These are phyloP conservation scores for Vesta saturnalis DNA, from an alignment of 2,888 invertebrate genomes.

Conservation along the genomic window DNA sequence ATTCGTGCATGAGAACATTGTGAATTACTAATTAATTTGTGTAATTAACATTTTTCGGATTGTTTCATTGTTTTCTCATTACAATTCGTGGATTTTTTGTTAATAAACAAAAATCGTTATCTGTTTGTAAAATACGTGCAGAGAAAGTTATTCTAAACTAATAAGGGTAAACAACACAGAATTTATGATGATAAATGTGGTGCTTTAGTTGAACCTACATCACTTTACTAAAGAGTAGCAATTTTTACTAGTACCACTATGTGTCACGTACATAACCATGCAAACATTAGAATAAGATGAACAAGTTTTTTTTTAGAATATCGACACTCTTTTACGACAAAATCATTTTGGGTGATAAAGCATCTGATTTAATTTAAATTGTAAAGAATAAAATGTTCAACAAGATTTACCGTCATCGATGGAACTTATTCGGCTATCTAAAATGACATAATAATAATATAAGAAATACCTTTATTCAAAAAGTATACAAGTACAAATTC, in stretches of 20 bases:
- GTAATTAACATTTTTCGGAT: background rate
- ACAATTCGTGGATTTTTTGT: no score
- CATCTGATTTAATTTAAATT: no score
- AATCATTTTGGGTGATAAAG: no score
- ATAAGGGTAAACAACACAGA: background rate
- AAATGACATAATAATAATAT: no score
- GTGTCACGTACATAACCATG: background rate
- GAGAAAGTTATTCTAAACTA: background rate
- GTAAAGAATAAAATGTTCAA: no score
- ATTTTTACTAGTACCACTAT: background rate
- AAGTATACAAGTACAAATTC: no score
- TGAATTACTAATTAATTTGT: background rate
- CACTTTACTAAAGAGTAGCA: background rate
- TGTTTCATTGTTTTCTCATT: no score
- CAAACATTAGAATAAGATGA: slow-evolving; percentile 1
- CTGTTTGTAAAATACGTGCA: background rate
- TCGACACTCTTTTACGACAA: no score
- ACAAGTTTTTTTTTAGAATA: no score
- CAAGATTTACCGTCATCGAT: no score
- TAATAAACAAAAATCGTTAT: background rate
- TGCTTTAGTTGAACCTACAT: background rate
- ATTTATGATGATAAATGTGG: slow-evolving; percentile 1
- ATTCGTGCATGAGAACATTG: background rate
- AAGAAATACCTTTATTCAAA: no score
- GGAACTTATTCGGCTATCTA: no score